phyloP scores from a whole-genome alignment of 2,113 vertebrate genomes.

The Ifrita kowaldi region DNA sequence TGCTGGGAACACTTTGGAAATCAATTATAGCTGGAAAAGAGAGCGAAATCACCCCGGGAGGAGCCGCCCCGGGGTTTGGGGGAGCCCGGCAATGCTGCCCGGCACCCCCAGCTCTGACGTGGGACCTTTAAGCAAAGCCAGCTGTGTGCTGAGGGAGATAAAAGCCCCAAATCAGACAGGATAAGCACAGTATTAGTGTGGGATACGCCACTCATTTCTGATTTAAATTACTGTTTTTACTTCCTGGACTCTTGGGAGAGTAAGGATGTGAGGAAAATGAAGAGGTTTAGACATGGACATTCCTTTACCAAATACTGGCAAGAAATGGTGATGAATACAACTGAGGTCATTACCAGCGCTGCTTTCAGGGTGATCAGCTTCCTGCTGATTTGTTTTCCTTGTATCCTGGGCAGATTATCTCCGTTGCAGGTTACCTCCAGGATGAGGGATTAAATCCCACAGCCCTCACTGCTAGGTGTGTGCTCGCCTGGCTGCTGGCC shows the following conservation, averaged over 20 bases:
- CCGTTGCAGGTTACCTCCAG: background rate
- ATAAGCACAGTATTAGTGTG: conserved; percentile 75
- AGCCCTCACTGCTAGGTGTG: background rate
- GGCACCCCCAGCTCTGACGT: conserved; percentile 66
- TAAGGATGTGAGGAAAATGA: conserved; percentile 57
- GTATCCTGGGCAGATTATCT: background rate
- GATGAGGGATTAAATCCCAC: background rate
- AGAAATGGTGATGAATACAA: conserved; percentile 57
- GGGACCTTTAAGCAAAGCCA: conserved; percentile 80
- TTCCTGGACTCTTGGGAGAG: conserved; percentile 65
- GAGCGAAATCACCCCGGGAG: background rate
- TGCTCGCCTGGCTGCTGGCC: background rate
- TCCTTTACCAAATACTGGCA: conserved; percentile 56
- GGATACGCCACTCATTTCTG: conserved; percentile 73
- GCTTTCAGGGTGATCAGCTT: background rate
- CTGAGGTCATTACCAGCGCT: background rate
- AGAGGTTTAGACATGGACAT: conserved; percentile 57
- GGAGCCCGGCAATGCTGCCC: conserved; percentile 33
- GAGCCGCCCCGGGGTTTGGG: background rate
- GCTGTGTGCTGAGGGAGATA: conserved; percentile 76
- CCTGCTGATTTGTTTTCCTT: conserved; percentile 4
- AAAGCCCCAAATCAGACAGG: conserved; percentile 80
- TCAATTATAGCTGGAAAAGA: background rate
- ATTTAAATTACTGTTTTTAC: conserved; percentile 64
- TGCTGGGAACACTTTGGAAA: background rate